Evolutionary conservation across 2,113 vertebrate species (phyloP).

Genomic region (Charadrius vociferus): DNA sequence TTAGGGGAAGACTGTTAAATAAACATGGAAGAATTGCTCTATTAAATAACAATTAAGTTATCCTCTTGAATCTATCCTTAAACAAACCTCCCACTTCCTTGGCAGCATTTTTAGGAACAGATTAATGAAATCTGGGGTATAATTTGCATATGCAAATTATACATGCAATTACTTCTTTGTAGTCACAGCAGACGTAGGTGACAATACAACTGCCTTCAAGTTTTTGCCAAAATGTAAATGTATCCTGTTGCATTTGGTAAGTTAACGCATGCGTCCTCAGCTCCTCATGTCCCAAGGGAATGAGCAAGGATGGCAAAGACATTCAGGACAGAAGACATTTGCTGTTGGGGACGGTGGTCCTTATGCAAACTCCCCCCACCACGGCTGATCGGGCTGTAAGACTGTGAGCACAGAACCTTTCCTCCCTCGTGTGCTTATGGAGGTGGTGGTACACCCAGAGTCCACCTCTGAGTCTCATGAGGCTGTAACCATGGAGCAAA

Average conservation of each 20-base stretch:
- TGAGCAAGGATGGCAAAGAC: neutral
- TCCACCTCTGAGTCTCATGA: neutral
- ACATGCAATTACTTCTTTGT: conserved; percentile 25
- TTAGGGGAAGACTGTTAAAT: neutral
- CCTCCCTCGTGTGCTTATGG: neutral
- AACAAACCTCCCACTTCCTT: conserved; percentile 22
- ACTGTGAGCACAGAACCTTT: neutral
- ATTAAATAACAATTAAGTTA: conserved; percentile 39
- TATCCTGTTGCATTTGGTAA: neutral
- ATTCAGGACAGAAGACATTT: neutral
- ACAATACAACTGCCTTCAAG: conserved; percentile 4
- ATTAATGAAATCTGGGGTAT: conserved; percentile 16
- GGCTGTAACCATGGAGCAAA: neutral
- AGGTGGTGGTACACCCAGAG: neutral
- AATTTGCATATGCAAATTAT: conserved; percentile 52
- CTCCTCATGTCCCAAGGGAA: neutral
- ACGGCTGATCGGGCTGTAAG: neutral
- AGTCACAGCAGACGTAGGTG: conserved; percentile 35
- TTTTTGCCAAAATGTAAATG: conserved; percentile 55
- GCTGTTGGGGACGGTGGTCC: neutral
- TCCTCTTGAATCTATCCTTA: neutral
- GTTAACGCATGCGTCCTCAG: neutral
- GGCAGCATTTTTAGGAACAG: conserved; percentile 50
- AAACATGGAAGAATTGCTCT: neutral
- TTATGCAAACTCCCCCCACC: neutral